Conservation (phyloP, 2,888 invertebrate species). For the Acanthoscelides obtectus region DNA sequence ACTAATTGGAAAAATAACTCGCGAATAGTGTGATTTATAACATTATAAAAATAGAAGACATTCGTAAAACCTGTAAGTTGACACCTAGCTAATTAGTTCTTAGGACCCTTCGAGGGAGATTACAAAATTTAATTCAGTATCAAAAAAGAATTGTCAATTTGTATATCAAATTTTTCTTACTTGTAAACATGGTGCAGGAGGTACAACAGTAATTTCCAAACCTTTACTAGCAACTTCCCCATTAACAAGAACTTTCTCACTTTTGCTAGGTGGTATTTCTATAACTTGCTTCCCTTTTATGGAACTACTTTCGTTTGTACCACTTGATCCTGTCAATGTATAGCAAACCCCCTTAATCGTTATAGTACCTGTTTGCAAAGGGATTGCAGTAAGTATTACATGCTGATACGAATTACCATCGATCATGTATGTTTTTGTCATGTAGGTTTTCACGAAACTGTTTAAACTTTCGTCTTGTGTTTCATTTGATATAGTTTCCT, state of each 20-base stretch:
- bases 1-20: too few relatives aligned
- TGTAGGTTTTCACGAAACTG: constrained; percentile 53
- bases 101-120: too few relatives aligned
- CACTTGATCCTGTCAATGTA: constrained; percentile 36
- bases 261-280: constrained; percentile 41
- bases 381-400: constrained; percentile 67
- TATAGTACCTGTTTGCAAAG: constrained; percentile 68
- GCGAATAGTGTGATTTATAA: too few relatives aligned
- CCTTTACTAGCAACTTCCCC: constrained; percentile 55
- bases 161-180: too few relatives aligned
- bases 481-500: constrained; percentile 40
- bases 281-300: constrained; percentile 59
- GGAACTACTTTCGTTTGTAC: constrained; percentile 43
- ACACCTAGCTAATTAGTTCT: too few relatives aligned
- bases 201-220: constrained; percentile 69
- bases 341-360: constrained; percentile 64
- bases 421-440: constrained; percentile 53
- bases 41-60: too few relatives aligned
- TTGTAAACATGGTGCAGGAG: constrained; percentile 78
- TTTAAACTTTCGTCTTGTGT: constrained; percentile 43
- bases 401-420: constrained; percentile 59
- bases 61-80: too few relatives aligned
- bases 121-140: too few relatives aligned
- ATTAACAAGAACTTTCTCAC: constrained; percentile 26
- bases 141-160: too few relatives aligned